Evolutionary conservation across 2,888 invertebrate species (phyloP).

Genomic region (Aleiodes alternator): DNA sequence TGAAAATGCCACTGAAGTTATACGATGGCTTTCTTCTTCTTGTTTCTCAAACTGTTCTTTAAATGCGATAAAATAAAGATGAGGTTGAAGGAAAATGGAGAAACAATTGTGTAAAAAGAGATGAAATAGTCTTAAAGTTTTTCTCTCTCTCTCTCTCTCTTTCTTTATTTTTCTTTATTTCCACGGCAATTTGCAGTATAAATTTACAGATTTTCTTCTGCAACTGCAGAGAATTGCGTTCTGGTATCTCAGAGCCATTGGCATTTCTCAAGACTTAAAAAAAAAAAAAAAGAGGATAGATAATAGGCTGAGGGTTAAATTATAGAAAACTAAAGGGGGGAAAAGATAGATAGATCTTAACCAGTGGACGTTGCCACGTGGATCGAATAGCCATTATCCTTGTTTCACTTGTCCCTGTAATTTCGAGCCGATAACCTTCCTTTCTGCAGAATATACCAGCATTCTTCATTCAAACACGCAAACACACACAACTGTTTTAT

Average conservation of each 20-base stretch:
- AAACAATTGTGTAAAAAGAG: conserved; percentile 32
- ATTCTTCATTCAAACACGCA: conserved; percentile 50
- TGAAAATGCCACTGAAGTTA: conserved; percentile 36
- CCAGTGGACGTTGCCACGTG: conserved; percentile 51
- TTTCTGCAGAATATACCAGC: conserved; percentile 53
- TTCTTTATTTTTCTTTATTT: neutral
- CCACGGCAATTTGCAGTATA: neutral
- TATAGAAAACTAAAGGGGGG: conserved; percentile 53
- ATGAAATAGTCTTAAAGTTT: conserved; percentile 19
- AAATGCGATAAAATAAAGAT: conserved; percentile 36
- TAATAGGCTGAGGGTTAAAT: conserved; percentile 54
- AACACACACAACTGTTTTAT: conserved; percentile 34
- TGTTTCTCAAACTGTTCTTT: neutral
- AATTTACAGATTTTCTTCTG: neutral
- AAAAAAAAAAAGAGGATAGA: conserved; percentile 36
- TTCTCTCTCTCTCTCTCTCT: neutral
- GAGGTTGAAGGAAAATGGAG: conserved; percentile 31
- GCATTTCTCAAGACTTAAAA: conserved; percentile 9
- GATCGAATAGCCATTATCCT: conserved; percentile 48
- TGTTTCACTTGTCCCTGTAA: conserved; percentile 54
- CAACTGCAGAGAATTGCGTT: no score
- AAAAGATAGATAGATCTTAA: conserved; percentile 37
- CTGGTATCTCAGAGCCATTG: neutral
- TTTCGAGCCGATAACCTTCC: conserved; percentile 59
- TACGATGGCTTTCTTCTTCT: neutral